A percentile compares a stretch with the other conserved stretches of the same genome.
phyloP scores from a whole-genome alignment of 2,797 vertebrate genomes.

The Tympanoctomys barrerae region DNA sequence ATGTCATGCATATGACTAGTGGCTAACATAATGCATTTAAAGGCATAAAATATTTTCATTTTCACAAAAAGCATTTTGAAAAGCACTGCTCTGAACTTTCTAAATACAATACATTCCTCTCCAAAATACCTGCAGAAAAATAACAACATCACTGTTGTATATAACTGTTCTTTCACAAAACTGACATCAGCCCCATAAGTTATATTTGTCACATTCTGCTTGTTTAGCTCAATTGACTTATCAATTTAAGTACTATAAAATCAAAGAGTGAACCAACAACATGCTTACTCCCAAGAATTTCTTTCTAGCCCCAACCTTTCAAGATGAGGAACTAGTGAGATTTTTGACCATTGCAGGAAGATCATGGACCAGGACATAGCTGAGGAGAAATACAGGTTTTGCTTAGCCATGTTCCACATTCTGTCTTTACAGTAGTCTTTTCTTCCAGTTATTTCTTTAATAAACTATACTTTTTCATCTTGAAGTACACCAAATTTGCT shows the following conservation, averaged over 20 bases:
- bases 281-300: neutral
- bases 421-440: neutral
- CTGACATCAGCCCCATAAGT: neutral
- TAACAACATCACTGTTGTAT: neutral
- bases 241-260: neutral
- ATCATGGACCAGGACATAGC: too few relatives aligned
- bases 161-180: neutral
- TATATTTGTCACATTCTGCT: neutral
- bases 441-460: too few relatives aligned
- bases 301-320: neutral
- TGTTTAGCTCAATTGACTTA: neutral
- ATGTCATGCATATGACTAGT: neutral
- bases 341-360: neutral
- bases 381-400: neutral
- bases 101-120: neutral
- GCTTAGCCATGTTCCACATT: neutral
- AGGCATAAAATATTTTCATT: neutral
- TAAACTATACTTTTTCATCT: too few relatives aligned
- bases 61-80: neutral
- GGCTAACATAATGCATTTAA: neutral
- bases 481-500: neutral
- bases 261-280: neutral
- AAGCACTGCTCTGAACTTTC: neutral
- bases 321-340: neutral
- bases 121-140: slow-evolving; percentile 3